Evolutionary conservation across 92 coral and sea anemone genomes (phyloP).

Genomic region (Porites rus): DNA sequence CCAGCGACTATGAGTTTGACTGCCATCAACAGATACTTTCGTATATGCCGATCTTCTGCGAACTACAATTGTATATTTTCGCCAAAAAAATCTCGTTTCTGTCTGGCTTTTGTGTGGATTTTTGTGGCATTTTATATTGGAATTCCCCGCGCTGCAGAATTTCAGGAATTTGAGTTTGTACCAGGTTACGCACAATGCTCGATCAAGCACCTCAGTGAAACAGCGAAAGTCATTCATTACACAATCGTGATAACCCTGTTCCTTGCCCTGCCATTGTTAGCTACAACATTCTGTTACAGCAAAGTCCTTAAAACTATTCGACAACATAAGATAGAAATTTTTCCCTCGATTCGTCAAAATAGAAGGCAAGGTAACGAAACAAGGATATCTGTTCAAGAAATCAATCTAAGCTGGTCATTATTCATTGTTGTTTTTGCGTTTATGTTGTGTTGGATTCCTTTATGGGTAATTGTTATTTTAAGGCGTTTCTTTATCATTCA

Average conservation of each 20-base stretch:
- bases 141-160: slow-evolving; percentile 11
- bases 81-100: slow-evolving; percentile 18
- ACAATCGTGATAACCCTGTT: slow-evolving; percentile 25
- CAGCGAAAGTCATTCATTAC: slow-evolving; percentile 31
- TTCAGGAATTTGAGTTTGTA: slow-evolving; percentile 43
- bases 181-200: slow-evolving; percentile 54
- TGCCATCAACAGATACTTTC: slow-evolving; percentile 35
- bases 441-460: slow-evolving; percentile 42
- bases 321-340: slow-evolving; percentile 16
- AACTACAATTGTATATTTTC: slow-evolving; percentile 31
- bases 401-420: slow-evolving; percentile 25
- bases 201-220: slow-evolving; percentile 31
- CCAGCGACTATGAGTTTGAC: slow-evolving; percentile 49
- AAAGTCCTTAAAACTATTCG: slow-evolving; percentile 24
- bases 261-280: slow-evolving; percentile 15
- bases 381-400: slow-evolving; percentile 42
- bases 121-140: slow-evolving; percentile 33
- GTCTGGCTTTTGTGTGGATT: slow-evolving; percentile 25
- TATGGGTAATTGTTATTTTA: slow-evolving; percentile 43
- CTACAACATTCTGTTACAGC: slow-evolving; percentile 23
- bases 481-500: slow-evolving; percentile 15
- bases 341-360: slow-evolving; percentile 26
- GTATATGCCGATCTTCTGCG: slow-evolving; percentile 26
- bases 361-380: slow-evolving; percentile 12
- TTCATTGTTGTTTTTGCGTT: slow-evolving; percentile 44